These are phyloP conservation scores for Anguilla megastoma DNA, from an alignment of 2,797 vertebrate species.

Conservation along the genomic window DNA sequence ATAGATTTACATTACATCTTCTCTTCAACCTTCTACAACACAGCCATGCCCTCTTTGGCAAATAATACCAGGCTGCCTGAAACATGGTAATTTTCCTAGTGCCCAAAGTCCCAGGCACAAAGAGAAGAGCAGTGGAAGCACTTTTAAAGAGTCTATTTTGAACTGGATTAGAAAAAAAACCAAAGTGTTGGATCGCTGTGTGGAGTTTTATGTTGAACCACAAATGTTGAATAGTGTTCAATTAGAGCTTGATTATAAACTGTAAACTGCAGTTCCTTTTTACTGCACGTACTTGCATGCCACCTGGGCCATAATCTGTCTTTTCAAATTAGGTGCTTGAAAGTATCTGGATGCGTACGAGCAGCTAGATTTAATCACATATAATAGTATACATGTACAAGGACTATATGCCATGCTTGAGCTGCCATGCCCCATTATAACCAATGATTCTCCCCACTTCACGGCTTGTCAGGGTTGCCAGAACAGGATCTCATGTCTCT, in stretches of 20 bases:
- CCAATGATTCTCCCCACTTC: not conserved
- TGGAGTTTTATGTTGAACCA: not conserved
- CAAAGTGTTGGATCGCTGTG: not conserved
- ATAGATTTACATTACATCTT: conserved; percentile 11
- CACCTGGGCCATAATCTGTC: not conserved
- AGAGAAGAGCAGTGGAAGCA: not conserved
- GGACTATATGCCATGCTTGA: not conserved
- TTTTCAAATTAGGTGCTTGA: not conserved
- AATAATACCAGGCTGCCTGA: not conserved
- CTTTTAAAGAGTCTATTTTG: not conserved
- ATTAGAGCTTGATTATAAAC: conserved; percentile 10
- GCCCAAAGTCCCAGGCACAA: not conserved
- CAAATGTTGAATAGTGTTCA: conserved; percentile 14
- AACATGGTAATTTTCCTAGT: not conserved
- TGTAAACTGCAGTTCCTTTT: not conserved
- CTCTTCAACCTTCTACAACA: not conserved
- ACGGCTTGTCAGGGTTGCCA: not conserved
- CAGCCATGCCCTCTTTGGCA: not conserved
- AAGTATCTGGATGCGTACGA: not conserved
- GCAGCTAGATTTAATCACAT: not conserved
- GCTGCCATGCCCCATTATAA: not conserved
- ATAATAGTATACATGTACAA: not conserved
- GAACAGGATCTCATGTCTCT: no score
- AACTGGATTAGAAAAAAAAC: not conserved
- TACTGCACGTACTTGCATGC: not conserved